These are phyloP conservation scores for Henicopernis longicauda DNA, from an alignment of 2,113 vertebrate species.

Conservation along the genomic window DNA sequence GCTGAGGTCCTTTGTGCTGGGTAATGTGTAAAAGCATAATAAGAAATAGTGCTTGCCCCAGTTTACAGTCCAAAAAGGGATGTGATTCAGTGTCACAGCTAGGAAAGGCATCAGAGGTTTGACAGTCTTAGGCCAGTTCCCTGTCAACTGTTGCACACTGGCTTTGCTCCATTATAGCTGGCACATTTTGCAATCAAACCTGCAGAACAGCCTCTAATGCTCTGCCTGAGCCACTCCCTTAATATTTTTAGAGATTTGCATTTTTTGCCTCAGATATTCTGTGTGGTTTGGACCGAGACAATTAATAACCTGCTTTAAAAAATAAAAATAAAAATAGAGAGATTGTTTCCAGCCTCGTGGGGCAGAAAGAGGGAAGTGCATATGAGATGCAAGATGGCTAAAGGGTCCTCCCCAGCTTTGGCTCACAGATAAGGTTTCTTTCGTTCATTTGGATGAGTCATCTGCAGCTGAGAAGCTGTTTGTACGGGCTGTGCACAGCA, in stretches of 20 bases:
- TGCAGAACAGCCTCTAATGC: accelerated
- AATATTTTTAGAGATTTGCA: accelerated
- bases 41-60: neutral
- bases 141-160: neutral
- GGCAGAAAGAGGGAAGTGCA: neutral
- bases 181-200: neutral
- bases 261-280: neutral
- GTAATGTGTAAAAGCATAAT: no score
- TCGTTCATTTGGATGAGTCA: neutral
- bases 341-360: neutral
- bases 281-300: neutral
- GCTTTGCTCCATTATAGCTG: accelerated
- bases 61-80: neutral
- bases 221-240: neutral
- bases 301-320: neutral
- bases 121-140: neutral
- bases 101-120: accelerated
- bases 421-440: neutral
- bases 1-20: neutral
- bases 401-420: neutral
- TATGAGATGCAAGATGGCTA: neutral
- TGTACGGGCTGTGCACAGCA: no score
- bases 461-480: neutral
- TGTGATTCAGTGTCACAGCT: accelerated
- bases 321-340: neutral